Base-by-base conservation (phyloP, 1,140 invertebrate genomes). In the Arion vulgaris region DNA sequence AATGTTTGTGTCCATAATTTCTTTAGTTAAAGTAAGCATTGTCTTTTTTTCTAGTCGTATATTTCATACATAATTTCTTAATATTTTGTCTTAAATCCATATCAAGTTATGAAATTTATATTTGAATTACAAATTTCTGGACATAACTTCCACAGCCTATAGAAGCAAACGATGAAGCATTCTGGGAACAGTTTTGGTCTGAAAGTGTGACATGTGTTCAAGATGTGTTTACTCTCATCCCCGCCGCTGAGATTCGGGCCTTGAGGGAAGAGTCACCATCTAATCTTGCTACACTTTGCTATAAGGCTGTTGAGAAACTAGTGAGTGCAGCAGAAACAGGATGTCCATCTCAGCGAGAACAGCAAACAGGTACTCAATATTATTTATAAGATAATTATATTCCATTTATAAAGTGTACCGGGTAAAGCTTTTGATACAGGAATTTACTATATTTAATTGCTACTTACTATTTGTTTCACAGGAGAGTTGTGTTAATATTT, bases 181-280 rank as follows among this genome's bases (percentile, higher is more conserved):
- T 99, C 92, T 99, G 98, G 98, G 97, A 98, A 90, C 98, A 99
- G 92, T 99, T 99, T 92, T 99, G 98, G 98, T 96, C 96, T 74
- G 98, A 99, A 86, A 97, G 96, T 92, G 95, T 97, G 2, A 96
- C 96, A 1, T 96, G 95, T 89, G 95, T 98, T 1, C 97, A 98
- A 93, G 98, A 99, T 94, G 96, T 99, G 28, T 99, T 99, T 90
- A 97, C 97, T 11, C 92, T 99, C 83, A 96, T 99, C 71, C 97
- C 98, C 39, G 96, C 98, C 23, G 94, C 95, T 26, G 92, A 93
- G 81, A 98, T 99, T 85, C 94, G 98, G 81, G 95, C 96, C 26
- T 93, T 99, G 78, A 93, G 98, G 26, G 98, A 99, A 93, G 97
- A 99, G 90, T 97, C 97, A 17, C 98, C 99, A 0, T 96, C 97